Evolutionary conservation across 1,140 invertebrate genomes (phyloP).

Genomic region (Lepidotrigona ventralis): DNA sequence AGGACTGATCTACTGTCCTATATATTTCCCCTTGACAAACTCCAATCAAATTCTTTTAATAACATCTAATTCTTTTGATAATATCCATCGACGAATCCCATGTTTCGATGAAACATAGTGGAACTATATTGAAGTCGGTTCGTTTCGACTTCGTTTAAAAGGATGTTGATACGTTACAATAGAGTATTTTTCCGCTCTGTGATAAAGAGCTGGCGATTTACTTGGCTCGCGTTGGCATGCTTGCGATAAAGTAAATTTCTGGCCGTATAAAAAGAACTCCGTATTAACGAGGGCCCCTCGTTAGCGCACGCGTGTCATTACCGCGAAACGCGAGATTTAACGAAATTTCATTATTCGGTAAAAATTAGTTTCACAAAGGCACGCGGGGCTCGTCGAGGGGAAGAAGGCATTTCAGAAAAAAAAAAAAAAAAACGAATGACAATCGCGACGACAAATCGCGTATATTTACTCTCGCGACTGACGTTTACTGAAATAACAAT

Average conservation of each 20-base stretch:
- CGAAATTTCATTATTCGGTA: neutral
- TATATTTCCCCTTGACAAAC: neutral
- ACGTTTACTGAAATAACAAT: neutral
- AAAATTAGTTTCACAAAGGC: neutral
- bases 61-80: conserved; percentile 22
- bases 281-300: neutral
- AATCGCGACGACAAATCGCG: neutral
- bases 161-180: neutral
- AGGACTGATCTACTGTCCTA: neutral
- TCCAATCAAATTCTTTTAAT: conserved; percentile 20
- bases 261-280: neutral
- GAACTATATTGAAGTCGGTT: no score
- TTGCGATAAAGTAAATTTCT: no score
- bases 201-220: neutral
- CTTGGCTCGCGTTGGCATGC: neutral
- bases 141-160: neutral
- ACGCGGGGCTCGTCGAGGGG: neutral
- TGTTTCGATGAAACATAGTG: neutral
- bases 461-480: neutral
- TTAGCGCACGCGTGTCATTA: neutral
- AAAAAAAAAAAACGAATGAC: no score
- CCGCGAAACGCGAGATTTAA: neutral
- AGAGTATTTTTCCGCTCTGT: neutral
- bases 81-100: conserved; percentile 8
- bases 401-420: neutral